Evolutionary conservation across 2,888 invertebrate genomes (phyloP).

Genomic region (Iselma pallidipennis): DNA sequence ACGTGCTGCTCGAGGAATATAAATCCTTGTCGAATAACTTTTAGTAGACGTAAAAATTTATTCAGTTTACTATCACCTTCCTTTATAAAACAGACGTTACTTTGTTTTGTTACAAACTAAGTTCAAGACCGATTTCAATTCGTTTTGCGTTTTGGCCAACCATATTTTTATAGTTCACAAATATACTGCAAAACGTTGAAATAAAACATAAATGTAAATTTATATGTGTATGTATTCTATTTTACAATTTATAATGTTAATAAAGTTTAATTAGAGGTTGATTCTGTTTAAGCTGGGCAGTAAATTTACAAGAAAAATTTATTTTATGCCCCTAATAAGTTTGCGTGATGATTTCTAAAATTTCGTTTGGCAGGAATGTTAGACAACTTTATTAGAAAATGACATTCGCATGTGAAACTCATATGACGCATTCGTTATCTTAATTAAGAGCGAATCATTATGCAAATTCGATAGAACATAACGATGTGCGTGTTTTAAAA

Average conservation of each 20-base stretch:
- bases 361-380: constrained; percentile 29
- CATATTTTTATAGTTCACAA: background rate
- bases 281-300: too few relatives aligned
- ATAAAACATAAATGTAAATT: too few relatives aligned
- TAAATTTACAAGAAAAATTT: too few relatives aligned
- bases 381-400: constrained; percentile 49
- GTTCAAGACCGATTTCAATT: background rate
- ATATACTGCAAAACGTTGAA: background rate
- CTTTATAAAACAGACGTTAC: constrained; percentile 12
- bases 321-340: background rate
- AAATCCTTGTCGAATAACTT: constrained; percentile 26
- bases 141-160: background rate
- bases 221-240: too few relatives aligned
- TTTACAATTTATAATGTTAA: too few relatives aligned
- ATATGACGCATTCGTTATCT: constrained; percentile 39
- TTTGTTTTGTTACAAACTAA: constrained; percentile 8
- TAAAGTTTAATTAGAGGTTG: too few relatives aligned
- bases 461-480: constrained; percentile 41
- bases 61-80: constrained; percentile 15
- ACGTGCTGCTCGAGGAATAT: constrained; percentile 31
- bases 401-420: constrained; percentile 45
- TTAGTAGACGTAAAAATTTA: constrained; percentile 19
- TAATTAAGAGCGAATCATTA: constrained; percentile 50
- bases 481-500: constrained; percentile 39
- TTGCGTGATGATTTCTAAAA: constrained; percentile 18